phyloP scores from a whole-genome alignment of 2,888 invertebrate genomes.

The Hyposoter didymator region DNA sequence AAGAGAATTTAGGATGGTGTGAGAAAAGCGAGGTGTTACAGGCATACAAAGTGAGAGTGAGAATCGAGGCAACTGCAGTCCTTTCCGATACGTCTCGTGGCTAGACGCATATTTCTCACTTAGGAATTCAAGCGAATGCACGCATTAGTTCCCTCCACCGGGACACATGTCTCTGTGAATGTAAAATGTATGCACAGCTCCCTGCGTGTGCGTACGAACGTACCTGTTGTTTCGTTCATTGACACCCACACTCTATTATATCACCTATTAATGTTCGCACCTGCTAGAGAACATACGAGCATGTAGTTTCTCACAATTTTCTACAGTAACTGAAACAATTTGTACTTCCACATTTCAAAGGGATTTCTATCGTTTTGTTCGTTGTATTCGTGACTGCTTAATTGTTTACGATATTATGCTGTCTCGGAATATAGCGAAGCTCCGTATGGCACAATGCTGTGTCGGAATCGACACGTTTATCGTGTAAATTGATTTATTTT shows the following conservation, averaged over 20 bases:
- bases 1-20: slow-evolving; percentile 7
- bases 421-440: background rate
- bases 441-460: background rate
- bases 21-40: slow-evolving; percentile 10
- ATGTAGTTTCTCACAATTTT: background rate
- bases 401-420: background rate
- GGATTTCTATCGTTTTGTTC: background rate
- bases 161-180: slow-evolving; percentile 4
- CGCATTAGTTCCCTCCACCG: slow-evolving; percentile 53
- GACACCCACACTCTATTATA: background rate
- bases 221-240: slow-evolving; percentile 58
- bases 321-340: background rate
- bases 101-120: slow-evolving; percentile 73
- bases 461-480: too few relatives aligned
- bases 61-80: slow-evolving; percentile 57
- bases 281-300: background rate
- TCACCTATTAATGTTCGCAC: slow-evolving; percentile 22
- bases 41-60: slow-evolving; percentile 46
- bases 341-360: background rate
- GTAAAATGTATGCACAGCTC: too few relatives aligned
- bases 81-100: slow-evolving; percentile 65
- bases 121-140: slow-evolving; percentile 67
- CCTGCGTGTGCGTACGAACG: background rate
- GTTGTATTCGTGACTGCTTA: background rate
- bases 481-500: background rate